Evolutionary conservation across 2,113 vertebrate genomes (phyloP), one percentile per base, ranked within the genome.

Genomic region (Oenanthe oenanthe): DNA sequence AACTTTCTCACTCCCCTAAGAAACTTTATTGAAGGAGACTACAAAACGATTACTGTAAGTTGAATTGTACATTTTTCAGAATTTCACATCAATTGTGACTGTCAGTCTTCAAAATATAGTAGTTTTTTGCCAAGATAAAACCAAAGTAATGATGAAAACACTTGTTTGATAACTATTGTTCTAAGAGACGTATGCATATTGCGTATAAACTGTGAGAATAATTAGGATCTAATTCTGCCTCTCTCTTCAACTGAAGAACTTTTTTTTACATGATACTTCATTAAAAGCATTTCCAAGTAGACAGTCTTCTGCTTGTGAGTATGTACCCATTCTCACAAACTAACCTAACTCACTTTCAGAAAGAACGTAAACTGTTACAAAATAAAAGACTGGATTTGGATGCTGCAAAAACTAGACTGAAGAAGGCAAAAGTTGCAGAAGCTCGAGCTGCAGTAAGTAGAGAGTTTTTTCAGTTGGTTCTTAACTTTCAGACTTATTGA

Each of bases 11-110:
- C 99, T 75, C 99, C 99, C 45, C 98, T 99, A 96, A 98, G 99
- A 97, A 99, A 99, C 96, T 99, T 99, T 91, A 98, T 99, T 78
- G 99, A 99, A 97, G 99, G 99, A 47, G 99, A 99, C 97, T 99
- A 99, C 94, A 99, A 99, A 98, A 99, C 99, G 87, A 99, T 99
- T 97, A 97, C 99, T 98, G 99, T 99, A 97, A 99, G 99, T 98
- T 96, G 61, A 95, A 85, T 60, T 82, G 15, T 80, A 43, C 12
- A 12, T 91, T 67, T 47, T 40, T 92, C 56, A 78, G 48, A 47
- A 72, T 88, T 88, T 80, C 68, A 80, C 65, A 88, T 38, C 50
- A 89, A 22, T 80, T 75, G 1, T 40, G 60, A 81, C 31, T 43
- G 20, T 81, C 15, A 18, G 13, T 38, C 26, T 66, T 94, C 11